Evolutionary conservation across 2,113 vertebrate genomes (phyloP).

Genomic region (Benthochromis sp.): DNA sequence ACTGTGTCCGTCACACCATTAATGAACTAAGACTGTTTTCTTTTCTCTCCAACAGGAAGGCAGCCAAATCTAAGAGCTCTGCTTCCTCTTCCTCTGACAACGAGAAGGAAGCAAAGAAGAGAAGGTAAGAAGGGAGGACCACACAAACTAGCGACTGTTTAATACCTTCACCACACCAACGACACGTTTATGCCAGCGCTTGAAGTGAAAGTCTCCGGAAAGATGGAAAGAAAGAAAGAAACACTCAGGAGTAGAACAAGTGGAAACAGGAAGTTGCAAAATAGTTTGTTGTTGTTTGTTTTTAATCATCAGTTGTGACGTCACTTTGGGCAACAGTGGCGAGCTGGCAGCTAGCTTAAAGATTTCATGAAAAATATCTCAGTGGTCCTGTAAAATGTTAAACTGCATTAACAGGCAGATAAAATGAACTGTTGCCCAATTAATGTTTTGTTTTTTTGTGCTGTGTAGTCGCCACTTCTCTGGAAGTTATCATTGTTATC

Average conservation of each 20-base stretch:
- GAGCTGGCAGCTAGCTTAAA: neutral
- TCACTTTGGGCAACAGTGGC: neutral
- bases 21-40: neutral
- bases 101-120: conserved; percentile 60
- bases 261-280: neutral
- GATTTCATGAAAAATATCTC: neutral
- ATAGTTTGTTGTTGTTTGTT: neutral
- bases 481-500: neutral
- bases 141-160: neutral
- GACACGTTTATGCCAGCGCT: neutral
- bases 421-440: neutral
- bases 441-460: fast-evolving
- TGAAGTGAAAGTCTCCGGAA: neutral
- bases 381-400: neutral
- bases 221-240: neutral
- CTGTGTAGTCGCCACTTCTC: neutral
- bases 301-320: neutral
- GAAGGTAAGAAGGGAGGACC: conserved; percentile 37
- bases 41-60: conserved; percentile 1
- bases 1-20: fast-evolving
- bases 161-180: neutral
- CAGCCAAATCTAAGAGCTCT: conserved; percentile 9
- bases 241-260: neutral
- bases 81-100: conserved; percentile 65
- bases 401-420: neutral